Conservation (phyloP, 92 coral and sea anemone genomes). For the Galaxea fascicularis region DNA sequence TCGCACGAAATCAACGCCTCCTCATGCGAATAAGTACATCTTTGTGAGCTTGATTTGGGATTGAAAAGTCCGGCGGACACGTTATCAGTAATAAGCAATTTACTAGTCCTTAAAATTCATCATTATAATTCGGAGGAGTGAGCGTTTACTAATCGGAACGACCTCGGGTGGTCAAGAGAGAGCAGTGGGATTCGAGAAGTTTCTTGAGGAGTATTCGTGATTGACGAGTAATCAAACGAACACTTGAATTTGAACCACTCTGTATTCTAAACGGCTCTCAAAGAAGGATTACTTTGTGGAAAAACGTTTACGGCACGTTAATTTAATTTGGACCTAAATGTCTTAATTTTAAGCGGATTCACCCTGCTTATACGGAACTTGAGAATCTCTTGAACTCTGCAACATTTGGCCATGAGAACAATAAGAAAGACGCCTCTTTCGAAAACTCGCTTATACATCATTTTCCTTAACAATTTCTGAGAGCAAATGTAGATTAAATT, state of each 20-base stretch:
- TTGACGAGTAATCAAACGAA: conserved; percentile 1
- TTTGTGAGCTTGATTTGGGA: conserved; percentile 2
- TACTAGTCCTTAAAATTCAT: conserved; percentile 65
- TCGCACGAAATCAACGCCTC: background rate
- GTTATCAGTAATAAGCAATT: conserved; percentile 73
- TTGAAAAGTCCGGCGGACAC: conserved; percentile 23
- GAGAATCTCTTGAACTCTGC: conserved; percentile 36
- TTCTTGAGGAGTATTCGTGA: conserved; percentile 34
- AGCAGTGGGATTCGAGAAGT: background rate
- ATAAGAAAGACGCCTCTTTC: background rate
- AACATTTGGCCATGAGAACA: background rate
- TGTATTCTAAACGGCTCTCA: conserved; percentile 41
- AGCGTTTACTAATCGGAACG: conserved; percentile 25
- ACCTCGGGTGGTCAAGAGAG: conserved; percentile 1
- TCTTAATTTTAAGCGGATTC: conserved; percentile 51
- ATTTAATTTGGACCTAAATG: conserved; percentile 33
- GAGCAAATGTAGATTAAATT: conserved; percentile 33
- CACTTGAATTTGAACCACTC: conserved; percentile 40
- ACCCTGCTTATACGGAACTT: conserved; percentile 13
- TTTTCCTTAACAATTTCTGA: background rate
- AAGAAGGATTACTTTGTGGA: conserved; percentile 39
- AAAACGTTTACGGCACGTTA: conserved; percentile 25
- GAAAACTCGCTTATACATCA: background rate
- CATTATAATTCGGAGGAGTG: conserved; percentile 33
- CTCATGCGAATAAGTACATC: background rate